Evolutionary conservation across 2,888 invertebrate species (phyloP).

Genomic region (Oscheius sp.): DNA sequence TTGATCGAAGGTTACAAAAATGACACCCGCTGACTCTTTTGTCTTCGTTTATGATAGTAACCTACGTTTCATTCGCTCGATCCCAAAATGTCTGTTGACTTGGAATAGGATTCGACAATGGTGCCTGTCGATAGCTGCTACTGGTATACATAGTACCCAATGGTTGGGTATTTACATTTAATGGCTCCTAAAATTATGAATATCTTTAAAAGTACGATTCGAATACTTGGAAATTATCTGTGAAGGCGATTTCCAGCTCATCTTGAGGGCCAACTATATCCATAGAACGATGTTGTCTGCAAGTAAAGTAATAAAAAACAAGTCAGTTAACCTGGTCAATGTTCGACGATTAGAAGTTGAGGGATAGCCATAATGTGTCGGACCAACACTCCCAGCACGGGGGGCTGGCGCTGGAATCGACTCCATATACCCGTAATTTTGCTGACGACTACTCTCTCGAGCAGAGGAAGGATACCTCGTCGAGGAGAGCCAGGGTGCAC

Average conservation of each 20-base stretch:
- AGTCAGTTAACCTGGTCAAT: slow-evolving; percentile 6
- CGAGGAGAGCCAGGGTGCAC: too few relatives aligned
- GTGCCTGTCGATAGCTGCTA: slow-evolving; percentile 13
- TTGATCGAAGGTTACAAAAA: neutral
- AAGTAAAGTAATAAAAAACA: slow-evolving; percentile 5
- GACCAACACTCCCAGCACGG: slow-evolving; percentile 20
- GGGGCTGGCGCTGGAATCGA: slow-evolving; percentile 20
- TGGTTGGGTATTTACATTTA: slow-evolving; percentile 32
- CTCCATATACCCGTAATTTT: too few relatives aligned
- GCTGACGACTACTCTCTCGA: too few relatives aligned
- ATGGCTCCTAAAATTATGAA: slow-evolving; percentile 12
- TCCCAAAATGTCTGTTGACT: slow-evolving; percentile 49
- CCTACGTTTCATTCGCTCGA: slow-evolving; percentile 1
- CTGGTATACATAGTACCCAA: slow-evolving; percentile 1
- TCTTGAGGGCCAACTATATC: slow-evolving; percentile 53
- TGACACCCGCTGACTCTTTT: neutral
- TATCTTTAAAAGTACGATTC: neutral
- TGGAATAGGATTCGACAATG: slow-evolving; percentile 55
- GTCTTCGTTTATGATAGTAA: neutral
- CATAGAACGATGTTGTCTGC: slow-evolving; percentile 66
- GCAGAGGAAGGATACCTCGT: too few relatives aligned
- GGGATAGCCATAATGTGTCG: slow-evolving; percentile 23
- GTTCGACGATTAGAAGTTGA: slow-evolving; percentile 16
- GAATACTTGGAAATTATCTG: slow-evolving; percentile 20
- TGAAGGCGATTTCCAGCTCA: slow-evolving; percentile 25